Evolutionary conservation across 2,113 vertebrate genomes (phyloP).

Genomic region (Macroglossus sobrinus): DNA sequence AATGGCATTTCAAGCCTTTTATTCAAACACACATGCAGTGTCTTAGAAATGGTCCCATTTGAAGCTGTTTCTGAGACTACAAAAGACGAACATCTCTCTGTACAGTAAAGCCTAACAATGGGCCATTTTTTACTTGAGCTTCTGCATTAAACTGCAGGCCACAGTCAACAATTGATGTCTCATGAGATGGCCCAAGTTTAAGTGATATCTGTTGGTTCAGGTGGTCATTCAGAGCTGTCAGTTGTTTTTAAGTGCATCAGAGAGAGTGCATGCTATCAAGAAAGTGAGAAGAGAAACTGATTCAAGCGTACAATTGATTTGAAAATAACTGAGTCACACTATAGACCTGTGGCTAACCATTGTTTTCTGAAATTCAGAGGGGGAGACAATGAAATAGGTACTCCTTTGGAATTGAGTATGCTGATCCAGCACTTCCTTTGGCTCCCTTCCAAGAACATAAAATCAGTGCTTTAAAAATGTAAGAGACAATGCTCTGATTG

Average conservation of each 20-base stretch:
- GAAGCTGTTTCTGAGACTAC: not conserved
- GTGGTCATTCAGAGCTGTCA: not conserved
- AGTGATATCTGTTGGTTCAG: constrained; percentile 27
- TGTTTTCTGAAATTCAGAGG: constrained; percentile 39
- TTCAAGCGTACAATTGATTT: constrained; percentile 19
- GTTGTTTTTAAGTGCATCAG: not conserved
- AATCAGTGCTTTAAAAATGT: not conserved
- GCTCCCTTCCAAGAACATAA: constrained; percentile 44
- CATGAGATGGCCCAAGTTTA: constrained; percentile 26
- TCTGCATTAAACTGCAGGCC: not conserved
- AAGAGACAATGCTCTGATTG: constrained; percentile 16
- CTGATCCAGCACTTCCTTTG: constrained; percentile 45
- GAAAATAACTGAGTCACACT: not conserved
- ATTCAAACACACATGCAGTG: not conserved
- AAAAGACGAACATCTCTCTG: constrained; percentile 17
- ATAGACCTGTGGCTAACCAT: not conserved
- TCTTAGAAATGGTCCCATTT: constrained; percentile 16
- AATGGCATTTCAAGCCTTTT: constrained; percentile 52
- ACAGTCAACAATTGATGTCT: not conserved
- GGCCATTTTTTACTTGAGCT: not conserved
- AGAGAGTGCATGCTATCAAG: not conserved
- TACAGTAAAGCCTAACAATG: not conserved
- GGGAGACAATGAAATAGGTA: constrained; percentile 26
- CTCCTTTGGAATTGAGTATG: constrained; percentile 24
- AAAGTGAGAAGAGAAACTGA: not conserved